These are phyloP conservation scores for Peucedramus taeniatus DNA, from an alignment of 2,113 vertebrate genomes.

Conservation along the genomic window DNA sequence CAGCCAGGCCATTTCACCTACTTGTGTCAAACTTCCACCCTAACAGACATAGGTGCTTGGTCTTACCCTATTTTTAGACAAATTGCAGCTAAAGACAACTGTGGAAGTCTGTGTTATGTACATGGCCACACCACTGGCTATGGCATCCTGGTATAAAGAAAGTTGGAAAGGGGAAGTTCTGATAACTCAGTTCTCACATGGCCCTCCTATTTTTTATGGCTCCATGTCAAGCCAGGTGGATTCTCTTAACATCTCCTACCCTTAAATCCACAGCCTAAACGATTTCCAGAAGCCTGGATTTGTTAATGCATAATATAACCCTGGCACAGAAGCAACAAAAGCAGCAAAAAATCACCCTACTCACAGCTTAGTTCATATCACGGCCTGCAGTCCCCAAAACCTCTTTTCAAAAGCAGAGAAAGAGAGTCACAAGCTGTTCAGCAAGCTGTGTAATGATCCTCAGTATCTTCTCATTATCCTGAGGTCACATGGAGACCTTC, in stretches of 20 bases:
- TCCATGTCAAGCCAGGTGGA: not conserved
- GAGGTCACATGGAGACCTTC: not conserved
- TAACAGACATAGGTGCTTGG: not conserved
- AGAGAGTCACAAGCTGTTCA: not conserved
- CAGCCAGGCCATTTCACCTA: not conserved
- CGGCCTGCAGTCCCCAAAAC: not conserved
- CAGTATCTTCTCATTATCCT: not conserved
- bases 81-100: not conserved
- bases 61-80: not conserved
- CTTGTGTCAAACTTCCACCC: not conserved
- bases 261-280: not conserved
- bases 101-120: not conserved
- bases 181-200: not conserved
- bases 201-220: not conserved
- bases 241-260: not conserved
- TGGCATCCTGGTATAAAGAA: not conserved
- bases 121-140: not conserved
- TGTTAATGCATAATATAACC: not conserved
- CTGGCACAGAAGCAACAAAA: not conserved
- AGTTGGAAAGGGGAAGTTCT: fast-evolving
- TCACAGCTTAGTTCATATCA: fast-evolving
- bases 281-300: not conserved
- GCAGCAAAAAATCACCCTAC: not conserved
- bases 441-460: not conserved
- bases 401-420: not conserved